A percentile compares a stretch with the other conserved stretches of the same genome.
Evolutionary conservation across 2,113 vertebrate species (phyloP).

Genomic region (Oryzias woworae): DNA sequence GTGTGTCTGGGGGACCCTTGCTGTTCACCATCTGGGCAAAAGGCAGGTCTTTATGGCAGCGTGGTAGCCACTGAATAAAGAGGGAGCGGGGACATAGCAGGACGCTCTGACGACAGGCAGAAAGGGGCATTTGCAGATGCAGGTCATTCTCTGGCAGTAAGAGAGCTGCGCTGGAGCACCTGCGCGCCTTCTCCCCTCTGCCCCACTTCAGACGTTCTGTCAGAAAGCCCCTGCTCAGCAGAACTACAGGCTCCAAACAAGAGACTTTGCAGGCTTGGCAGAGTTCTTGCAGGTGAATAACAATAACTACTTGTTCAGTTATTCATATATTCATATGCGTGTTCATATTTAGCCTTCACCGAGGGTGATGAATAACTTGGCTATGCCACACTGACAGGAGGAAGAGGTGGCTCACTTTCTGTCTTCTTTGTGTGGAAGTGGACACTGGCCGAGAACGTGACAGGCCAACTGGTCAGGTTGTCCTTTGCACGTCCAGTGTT

Average conservation of each 20-base stretch:
- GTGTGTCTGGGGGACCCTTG: conserved; percentile 48
- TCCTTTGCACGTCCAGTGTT: conserved; percentile 36
- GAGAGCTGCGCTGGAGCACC: conserved; percentile 69
- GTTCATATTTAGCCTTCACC: conserved; percentile 75
- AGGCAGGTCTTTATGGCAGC: conserved; percentile 68
- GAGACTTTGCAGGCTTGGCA: conserved; percentile 68
- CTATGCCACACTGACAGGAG: conserved; percentile 47
- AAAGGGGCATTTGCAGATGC: conserved; percentile 66
- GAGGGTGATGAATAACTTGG: conserved; percentile 71
- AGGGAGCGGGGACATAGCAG: conserved; percentile 65
- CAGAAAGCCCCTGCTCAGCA: conserved; percentile 75
- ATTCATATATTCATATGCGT: conserved; percentile 80
- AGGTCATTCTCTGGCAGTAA: conserved; percentile 67
- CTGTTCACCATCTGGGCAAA: conserved; percentile 77
- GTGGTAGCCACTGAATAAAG: conserved; percentile 59
- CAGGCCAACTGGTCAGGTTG: conserved; percentile 52
- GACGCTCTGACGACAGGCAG: conserved; percentile 63
- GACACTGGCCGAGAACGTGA: conserved; percentile 43
- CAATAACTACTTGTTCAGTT: conserved; percentile 71
- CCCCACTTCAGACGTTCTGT: conserved; percentile 69
- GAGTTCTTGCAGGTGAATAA: conserved; percentile 70
- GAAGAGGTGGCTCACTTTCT: conserved; percentile 47
- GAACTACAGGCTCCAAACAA: conserved; percentile 66
- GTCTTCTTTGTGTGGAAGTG: conserved; percentile 35
- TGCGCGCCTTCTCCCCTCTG: conserved; percentile 71